Evolutionary conservation across 2,113 vertebrate genomes (phyloP).

Genomic region (Tauraco erythrolophus): DNA sequence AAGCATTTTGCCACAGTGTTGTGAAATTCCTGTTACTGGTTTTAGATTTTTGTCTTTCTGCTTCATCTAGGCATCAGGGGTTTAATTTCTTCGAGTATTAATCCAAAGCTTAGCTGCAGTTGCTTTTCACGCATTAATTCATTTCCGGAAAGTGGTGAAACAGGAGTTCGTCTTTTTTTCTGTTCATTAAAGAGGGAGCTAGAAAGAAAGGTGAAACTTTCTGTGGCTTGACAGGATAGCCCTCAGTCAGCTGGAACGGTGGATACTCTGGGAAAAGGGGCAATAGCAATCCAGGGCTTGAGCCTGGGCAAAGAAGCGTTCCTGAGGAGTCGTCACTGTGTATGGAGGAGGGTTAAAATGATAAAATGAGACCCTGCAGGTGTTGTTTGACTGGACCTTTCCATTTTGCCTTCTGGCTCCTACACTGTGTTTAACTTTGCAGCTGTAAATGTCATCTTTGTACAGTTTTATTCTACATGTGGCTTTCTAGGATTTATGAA

Average conservation of each 20-base stretch:
- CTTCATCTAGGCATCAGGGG: neutral
- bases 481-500: neutral
- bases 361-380: neutral
- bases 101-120: neutral
- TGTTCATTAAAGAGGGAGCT: neutral
- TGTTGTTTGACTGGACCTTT: neutral
- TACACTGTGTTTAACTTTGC: neutral
- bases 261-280: neutral
- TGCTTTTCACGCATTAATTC: neutral
- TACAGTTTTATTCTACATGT: neutral
- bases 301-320: neutral
- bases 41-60: neutral
- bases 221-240: neutral
- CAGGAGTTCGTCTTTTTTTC: fast-evolving
- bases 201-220: neutral
- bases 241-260: neutral
- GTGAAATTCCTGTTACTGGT: neutral
- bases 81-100: neutral
- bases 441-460: neutral
- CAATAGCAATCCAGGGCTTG: neutral
- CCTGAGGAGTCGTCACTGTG: neutral
- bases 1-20: neutral
- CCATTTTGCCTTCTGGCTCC: neutral
- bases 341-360: neutral
- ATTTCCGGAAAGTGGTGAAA: neutral